Percentiles rank a stretch among this genome's conserved stretches.
Evolutionary conservation across 1,140 invertebrate species (phyloP).

Genomic region (Aethina tumida): DNA sequence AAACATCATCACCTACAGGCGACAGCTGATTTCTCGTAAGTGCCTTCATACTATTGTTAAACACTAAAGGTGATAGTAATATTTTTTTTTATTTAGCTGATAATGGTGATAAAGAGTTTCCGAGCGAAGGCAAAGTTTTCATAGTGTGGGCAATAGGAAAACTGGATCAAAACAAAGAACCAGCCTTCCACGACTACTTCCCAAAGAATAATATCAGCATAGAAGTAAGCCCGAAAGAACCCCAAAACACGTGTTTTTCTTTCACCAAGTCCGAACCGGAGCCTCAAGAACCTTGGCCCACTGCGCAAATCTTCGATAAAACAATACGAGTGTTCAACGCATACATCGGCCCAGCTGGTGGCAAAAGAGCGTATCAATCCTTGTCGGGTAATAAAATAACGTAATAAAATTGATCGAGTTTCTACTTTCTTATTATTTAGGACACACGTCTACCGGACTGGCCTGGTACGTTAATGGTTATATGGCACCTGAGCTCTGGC

Average conservation of each 20-base stretch:
- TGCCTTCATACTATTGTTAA: slow-evolving; percentile 15
- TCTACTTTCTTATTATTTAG: slow-evolving; percentile 23
- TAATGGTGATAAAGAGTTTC: slow-evolving; percentile 65
- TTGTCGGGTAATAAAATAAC: slow-evolving; percentile 47
- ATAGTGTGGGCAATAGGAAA: slow-evolving; percentile 80
- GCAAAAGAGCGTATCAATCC: slow-evolving; percentile 63
- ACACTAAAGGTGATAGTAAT: neutral
- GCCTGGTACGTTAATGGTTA: slow-evolving; percentile 84
- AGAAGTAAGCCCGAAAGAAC: slow-evolving; percentile 53
- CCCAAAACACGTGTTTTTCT: slow-evolving; percentile 55
- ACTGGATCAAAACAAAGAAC: slow-evolving; percentile 67
- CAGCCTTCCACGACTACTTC: slow-evolving; percentile 74
- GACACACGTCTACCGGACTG: slow-evolving; percentile 47
- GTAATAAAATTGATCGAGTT: neutral
- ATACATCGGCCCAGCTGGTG: slow-evolving; percentile 71
- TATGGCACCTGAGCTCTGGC: slow-evolving; percentile 75
- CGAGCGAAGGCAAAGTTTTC: slow-evolving; percentile 52
- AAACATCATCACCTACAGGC: slow-evolving; percentile 67
- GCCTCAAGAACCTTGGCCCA: slow-evolving; percentile 58
- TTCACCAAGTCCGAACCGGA: slow-evolving; percentile 46
- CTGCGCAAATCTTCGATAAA: slow-evolving; percentile 65
- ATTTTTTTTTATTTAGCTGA: slow-evolving; percentile 49
- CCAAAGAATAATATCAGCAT: slow-evolving; percentile 58
- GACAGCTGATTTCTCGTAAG: slow-evolving; percentile 61
- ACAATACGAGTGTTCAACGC: slow-evolving; percentile 66